Evolutionary conservation across 2,113 vertebrate species (phyloP), one percentile per base, ranked within the genome.

Genomic region (Corythornis cristatus): DNA sequence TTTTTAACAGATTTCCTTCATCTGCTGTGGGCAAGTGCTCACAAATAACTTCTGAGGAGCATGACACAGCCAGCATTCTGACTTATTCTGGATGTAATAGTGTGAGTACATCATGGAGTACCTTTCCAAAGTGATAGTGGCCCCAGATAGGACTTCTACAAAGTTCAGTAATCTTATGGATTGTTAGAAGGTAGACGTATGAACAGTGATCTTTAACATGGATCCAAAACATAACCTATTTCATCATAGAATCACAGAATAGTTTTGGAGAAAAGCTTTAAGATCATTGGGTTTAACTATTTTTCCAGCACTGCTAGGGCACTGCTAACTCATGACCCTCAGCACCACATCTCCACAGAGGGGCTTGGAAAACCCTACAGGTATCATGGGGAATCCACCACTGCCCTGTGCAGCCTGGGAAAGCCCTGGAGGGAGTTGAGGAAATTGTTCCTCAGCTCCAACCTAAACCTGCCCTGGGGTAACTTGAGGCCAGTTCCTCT

Each of bases 111-210:
- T 73, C 31, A 33, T 68, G 16, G 65, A 87, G 5, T 5, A 65
- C 16, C 19, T 72, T 79, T 76, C 25, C 62, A 51, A 90, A 83
- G 22, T 16, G 5, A 8, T 28, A 37, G 25, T 23, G 18, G 22
- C 22, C 37, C 31, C 48, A 64, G 40, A 54, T 6, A 60, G 0
- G 20, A 58, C 15, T 62, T n/a, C 16, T 31, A 15, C 15, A 23
- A 31, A 62, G 15, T 35, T 42, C 31, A 56, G 7, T 2, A 64
- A 31, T 21, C 48, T 60, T 46, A 86, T 0, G 10, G 43, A 42
- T 45, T 58, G 45, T 0, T 33, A 8, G 29, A 8, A 8, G 10
- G 78, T 3, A 74, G 37, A 48, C 8, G 15, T 3, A 6, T 15
- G 8, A 87, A 18, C 26, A 77, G 60, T 43, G 35, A 79, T 56